Percentiles rank a stretch among this genome's conserved stretches.
These are phyloP conservation scores for Phylloscopus trochilus DNA, from an alignment of 2,113 vertebrate species.

Conservation along the genomic window DNA sequence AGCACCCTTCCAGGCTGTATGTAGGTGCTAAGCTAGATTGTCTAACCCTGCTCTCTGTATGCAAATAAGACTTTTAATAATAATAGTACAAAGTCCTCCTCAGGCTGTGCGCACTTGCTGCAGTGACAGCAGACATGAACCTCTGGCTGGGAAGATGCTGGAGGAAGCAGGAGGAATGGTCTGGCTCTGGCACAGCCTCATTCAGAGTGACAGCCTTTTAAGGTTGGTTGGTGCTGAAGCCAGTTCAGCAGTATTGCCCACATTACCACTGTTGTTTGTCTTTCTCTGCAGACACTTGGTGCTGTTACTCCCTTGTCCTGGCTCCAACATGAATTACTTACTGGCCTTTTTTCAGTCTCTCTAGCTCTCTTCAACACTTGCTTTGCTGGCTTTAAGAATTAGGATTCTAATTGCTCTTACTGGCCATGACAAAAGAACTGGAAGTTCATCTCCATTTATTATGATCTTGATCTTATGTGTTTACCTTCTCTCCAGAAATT, in stretches of 20 bases:
- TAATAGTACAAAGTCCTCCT: neutral
- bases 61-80: neutral
- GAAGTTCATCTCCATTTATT: neutral
- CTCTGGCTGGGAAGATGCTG: neutral
- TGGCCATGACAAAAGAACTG: neutral
- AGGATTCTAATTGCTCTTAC: neutral
- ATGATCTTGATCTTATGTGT: neutral
- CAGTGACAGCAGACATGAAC: neutral
- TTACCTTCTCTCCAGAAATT: neutral
- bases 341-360: slow-evolving; percentile 14
- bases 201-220: neutral
- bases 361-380: neutral
- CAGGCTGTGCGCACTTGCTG: accelerated
- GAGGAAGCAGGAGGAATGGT: neutral
- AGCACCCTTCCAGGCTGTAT: neutral
- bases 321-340: slow-evolving; percentile 11
- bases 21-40: neutral
- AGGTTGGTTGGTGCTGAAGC: neutral
- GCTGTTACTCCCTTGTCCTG: slow-evolving; percentile 8
- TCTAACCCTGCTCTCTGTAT: neutral
- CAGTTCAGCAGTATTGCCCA: neutral
- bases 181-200: neutral
- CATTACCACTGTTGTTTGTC: neutral
- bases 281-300: neutral
- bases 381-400: neutral